Evolutionary conservation across 1,140 invertebrate genomes (phyloP), one percentile per base, ranked within the genome.

Genomic region (Caligus rogercresseyi): DNA sequence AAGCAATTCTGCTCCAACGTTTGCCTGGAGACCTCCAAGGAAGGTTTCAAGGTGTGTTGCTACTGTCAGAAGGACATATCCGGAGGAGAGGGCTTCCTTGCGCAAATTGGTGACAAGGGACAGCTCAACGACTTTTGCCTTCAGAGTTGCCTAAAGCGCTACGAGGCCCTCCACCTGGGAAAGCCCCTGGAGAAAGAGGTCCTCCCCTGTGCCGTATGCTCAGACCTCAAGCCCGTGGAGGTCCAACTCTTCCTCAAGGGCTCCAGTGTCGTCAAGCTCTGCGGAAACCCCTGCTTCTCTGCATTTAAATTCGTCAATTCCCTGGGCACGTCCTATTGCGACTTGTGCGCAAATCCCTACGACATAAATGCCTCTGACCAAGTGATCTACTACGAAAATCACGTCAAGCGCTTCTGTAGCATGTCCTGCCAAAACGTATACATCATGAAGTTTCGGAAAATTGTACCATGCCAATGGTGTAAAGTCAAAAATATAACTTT

Each of bases 401-500:
- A 80, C 31, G 76, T 83, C 0, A 79, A 83, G 67, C 81, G 81
- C 59, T 92, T 90, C 71, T 93, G 89, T 71, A 83, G 81, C 1
- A 84, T 85, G 67, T 83, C 85, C 0, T 93, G 89, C 72, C 80
- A 90, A 72, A 90, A 90, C 72, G 83, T 91, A 16, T 90, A 84
- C 71, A 87, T 92, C 13, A 79, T 86, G 70, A 82, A 79, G 65
- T 86, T 84, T 74, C 79, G 89, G 54, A 87, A 88, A 72, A 90
- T 92, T 68, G 84, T 91, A 14, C 81, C 86, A 0, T 97, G 92
- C 71, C 83, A 84, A 67, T 90, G 86, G 84, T 97, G 92, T 71
- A 90, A 90, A 74, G 76, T 91, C 1, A 92, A 91, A 95, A 95
- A 72, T 91, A 90, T 71, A 94, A 94, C 74, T 94, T 93, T 72